These are phyloP conservation scores for Romanogobio albipinnatus DNA, from an alignment of 2,113 vertebrate species.

Conservation along the genomic window DNA sequence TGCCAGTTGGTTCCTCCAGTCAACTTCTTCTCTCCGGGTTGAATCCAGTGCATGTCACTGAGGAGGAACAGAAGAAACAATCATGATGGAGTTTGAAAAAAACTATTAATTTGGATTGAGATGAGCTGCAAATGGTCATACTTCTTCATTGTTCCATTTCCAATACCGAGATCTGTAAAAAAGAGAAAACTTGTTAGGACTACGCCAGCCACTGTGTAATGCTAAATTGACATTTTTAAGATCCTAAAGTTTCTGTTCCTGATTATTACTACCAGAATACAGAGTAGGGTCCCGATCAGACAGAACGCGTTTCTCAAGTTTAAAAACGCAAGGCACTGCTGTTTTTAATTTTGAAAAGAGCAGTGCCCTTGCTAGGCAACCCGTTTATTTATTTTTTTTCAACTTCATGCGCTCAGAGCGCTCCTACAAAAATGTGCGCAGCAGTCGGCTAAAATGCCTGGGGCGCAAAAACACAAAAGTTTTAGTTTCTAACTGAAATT, in stretches of 20 bases:
- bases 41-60: conserved; percentile 96
- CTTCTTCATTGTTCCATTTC: conserved; percentile 93
- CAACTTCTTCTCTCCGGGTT: conserved; percentile 93
- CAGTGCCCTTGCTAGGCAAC: too few relatives aligned
- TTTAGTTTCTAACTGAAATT: too few relatives aligned
- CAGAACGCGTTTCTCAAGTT: too few relatives aligned
- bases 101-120: not conserved
- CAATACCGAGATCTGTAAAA: conserved; percentile 88
- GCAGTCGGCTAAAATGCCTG: too few relatives aligned
- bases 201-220: not conserved
- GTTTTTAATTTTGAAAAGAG: too few relatives aligned
- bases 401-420: too few relatives aligned
- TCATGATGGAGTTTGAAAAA: not conserved
- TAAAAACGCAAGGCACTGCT: too few relatives aligned
- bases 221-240: not conserved
- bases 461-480: too few relatives aligned
- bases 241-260: not conserved
- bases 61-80: not conserved
- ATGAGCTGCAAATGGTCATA: conserved; percentile 63
- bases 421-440: too few relatives aligned
- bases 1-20: conserved; percentile 96
- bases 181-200: not conserved
- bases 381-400: too few relatives aligned
- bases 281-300: too few relatives aligned
- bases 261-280: not conserved